Conservation (phyloP, 1,140 invertebrate species). For the Musca domestica region DNA sequence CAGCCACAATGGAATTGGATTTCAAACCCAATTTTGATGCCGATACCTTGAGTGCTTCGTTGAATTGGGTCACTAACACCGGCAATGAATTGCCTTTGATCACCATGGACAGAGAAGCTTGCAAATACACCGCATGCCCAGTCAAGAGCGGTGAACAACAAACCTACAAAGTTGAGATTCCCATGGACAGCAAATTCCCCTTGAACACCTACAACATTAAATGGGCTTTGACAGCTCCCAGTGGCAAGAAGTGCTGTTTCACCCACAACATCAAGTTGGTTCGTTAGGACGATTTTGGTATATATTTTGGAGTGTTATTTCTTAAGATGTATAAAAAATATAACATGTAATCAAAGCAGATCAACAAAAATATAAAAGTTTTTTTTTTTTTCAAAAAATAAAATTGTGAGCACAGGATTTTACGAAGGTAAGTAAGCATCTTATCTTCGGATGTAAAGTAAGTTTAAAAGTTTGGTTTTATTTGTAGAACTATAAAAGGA, state of each 20-base stretch:
- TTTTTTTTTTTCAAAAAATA: too few relatives aligned
- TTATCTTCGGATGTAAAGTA: too few relatives aligned
- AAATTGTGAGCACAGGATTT: too few relatives aligned
- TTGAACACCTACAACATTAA: slow-evolving; percentile 41
- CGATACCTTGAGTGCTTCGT: slow-evolving; percentile 40
- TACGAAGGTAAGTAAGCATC: too few relatives aligned
- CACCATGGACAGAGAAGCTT: slow-evolving; percentile 58
- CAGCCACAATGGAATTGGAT: slow-evolving; percentile 57
- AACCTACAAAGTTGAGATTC: slow-evolving; percentile 53
- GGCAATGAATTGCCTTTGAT: slow-evolving; percentile 57
- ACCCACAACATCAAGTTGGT: slow-evolving; percentile 46
- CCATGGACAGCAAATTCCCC: slow-evolving; percentile 57
- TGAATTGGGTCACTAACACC: slow-evolving; percentile 56
- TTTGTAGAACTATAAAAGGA: too few relatives aligned
- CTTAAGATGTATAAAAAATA: slow-evolving; percentile 5
- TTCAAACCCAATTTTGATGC: slow-evolving; percentile 58
- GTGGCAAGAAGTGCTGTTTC: slow-evolving; percentile 44
- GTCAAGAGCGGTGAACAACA: slow-evolving; percentile 43
- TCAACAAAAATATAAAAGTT: neutral
- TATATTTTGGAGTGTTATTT: neutral
- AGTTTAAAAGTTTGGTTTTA: too few relatives aligned
- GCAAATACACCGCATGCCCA: slow-evolving; percentile 57
- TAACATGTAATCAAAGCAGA: slow-evolving; percentile 1
- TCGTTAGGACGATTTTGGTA: slow-evolving; percentile 29
- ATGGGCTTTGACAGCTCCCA: slow-evolving; percentile 39